phyloP scores from a whole-genome alignment of 2,888 invertebrate species.

The Trichogramma evanescens region DNA sequence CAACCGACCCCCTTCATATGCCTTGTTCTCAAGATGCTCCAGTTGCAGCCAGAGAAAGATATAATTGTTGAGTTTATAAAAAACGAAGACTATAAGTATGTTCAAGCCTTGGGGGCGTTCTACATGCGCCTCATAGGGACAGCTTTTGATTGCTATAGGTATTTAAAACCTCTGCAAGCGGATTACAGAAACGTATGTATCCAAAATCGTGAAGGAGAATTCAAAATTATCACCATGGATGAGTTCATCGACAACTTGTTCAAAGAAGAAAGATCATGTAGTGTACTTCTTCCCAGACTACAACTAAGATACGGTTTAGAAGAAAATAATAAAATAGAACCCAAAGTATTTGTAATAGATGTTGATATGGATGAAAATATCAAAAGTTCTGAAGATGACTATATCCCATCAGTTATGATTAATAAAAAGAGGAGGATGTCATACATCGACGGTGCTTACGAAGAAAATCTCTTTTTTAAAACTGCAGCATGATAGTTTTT shows the following conservation, averaged over 20 bases:
- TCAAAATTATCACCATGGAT: slow-evolving; percentile 90
- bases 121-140: slow-evolving; percentile 93
- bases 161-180: slow-evolving; percentile 93
- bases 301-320: slow-evolving; percentile 87
- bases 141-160: slow-evolving; percentile 94
- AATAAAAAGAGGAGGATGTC: slow-evolving; percentile 43
- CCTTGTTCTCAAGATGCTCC: slow-evolving; percentile 91
- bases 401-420: slow-evolving; percentile 31
- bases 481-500: no score
- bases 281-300: slow-evolving; percentile 90
- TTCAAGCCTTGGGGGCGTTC: slow-evolving; percentile 90
- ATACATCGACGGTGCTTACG: no score
- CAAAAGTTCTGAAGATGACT: slow-evolving; percentile 46
- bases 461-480: no score
- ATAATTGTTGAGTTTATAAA: slow-evolving; percentile 98
- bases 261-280: slow-evolving; percentile 88
- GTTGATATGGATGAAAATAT: slow-evolving; percentile 85
- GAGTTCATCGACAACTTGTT: slow-evolving; percentile 94
- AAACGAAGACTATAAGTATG: slow-evolving; percentile 98
- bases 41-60: slow-evolving; percentile 99
- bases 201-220: slow-evolving; percentile 83
- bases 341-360: slow-evolving; percentile 82
- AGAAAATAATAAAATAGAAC: slow-evolving; percentile 90
- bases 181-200: slow-evolving; percentile 90
- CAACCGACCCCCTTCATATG: slow-evolving; percentile 96